Evolutionary conservation across 2,797 vertebrate species (phyloP).

Genomic region (Morus bassanus): DNA sequence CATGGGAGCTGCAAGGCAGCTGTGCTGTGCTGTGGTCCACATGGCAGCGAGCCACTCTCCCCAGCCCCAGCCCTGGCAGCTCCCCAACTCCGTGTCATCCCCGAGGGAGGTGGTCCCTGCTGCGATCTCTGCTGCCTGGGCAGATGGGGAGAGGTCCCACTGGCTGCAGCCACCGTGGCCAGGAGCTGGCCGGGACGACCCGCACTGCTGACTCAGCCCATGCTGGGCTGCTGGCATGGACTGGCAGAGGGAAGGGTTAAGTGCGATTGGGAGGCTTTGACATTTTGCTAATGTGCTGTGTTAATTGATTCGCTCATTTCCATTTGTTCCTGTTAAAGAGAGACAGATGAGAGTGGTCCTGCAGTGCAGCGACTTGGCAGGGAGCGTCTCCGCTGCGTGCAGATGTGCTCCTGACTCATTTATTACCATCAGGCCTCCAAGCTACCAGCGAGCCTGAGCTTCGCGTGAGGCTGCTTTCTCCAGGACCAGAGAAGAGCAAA

Average conservation of each 20-base stretch:
- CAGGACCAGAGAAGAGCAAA: neutral
- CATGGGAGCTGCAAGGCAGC: neutral
- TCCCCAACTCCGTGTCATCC: fast-evolving
- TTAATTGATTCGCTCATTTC: constrained; percentile 84
- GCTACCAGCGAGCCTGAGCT: constrained; percentile 18
- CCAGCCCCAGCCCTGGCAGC: neutral
- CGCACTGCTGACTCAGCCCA: neutral
- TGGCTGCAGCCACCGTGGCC: neutral
- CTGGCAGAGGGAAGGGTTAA: constrained; percentile 73
- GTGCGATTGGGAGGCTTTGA: constrained; percentile 72
- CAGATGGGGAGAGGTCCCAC: neutral
- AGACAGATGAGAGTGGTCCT: constrained; percentile 82
- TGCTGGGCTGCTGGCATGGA: neutral
- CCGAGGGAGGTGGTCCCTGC: neutral
- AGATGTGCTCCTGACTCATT: constrained; percentile 78
- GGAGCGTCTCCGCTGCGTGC: constrained; percentile 75
- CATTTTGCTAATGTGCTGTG: constrained; percentile 79
- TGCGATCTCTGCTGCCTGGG: neutral
- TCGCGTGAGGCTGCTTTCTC: neutral
- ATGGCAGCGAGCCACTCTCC: neutral
- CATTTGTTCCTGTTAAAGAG: constrained; percentile 83
- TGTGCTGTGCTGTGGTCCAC: fast-evolving
- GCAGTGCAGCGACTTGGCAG: constrained; percentile 78
- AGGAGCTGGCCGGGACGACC: fast-evolving
- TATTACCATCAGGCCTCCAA: constrained; percentile 42